Conservation (phyloP, 2,797 vertebrate species). For the Onychomys arenicola region DNA sequence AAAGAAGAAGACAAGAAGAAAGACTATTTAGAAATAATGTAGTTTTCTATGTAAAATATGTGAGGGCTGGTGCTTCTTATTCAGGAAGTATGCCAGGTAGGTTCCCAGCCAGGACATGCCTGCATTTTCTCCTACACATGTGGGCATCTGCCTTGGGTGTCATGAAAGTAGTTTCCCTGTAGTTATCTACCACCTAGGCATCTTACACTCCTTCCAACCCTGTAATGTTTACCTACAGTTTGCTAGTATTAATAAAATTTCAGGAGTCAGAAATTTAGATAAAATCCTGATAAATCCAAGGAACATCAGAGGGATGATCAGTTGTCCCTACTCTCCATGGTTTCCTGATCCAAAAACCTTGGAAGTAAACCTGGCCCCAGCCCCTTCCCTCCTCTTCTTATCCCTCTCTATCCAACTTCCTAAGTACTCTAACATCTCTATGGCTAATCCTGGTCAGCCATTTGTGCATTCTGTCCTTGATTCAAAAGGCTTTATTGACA, state of each 20-base stretch:
- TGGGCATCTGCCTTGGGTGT: neutral
- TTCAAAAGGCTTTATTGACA: neutral
- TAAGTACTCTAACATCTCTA: no score
- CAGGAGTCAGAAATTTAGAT: no score
- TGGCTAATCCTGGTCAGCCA: neutral
- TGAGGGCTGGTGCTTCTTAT: neutral
- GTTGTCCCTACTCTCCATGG: no score
- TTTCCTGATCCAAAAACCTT: no score
- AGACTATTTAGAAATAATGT: neutral
- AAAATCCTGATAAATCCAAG: no score
- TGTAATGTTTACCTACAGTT: neutral
- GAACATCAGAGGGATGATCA: no score
- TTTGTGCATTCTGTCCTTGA: neutral
- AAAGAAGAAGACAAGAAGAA: neutral
- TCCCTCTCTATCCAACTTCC: no score
- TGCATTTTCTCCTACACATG: neutral
- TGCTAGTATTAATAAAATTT: no score
- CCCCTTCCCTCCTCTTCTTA: no score
- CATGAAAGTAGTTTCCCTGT: no score
- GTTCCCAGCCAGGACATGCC: neutral
- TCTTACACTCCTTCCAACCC: neutral
- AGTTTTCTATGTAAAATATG: neutral
- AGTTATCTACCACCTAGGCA: neutral
- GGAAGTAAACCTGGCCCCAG: no score
- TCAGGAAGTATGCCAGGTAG: neutral